Base-by-base conservation (phyloP, 53 echinoderm and acorn worm genomes). In the Echinarachnius parma region DNA sequence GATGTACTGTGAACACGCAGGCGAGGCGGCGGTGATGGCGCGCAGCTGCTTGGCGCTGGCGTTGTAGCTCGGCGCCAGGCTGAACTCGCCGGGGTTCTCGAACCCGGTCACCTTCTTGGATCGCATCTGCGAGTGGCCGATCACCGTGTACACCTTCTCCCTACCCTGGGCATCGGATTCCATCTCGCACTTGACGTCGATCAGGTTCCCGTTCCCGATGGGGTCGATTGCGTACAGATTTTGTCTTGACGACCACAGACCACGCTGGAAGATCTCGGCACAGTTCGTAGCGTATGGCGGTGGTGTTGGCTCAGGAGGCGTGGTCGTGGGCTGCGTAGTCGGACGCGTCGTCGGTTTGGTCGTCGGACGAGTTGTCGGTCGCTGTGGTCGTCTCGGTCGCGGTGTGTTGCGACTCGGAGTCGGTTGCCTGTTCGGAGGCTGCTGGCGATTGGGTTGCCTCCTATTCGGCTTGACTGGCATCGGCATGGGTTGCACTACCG, bases 51-150 rank as follows among this genome's bases (percentile, higher is more conserved):
- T 56, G 20, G 50, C 21, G 24, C 48, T 48, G 0, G 59, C 71
- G 11, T 56, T 36, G 62, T 81, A 81, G 5, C 33, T 50, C 0
- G 74, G 71, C 15, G 21, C 15, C 20, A 70, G 72, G 13, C 53
- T 68, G 48, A 72, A 81, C 4, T 53, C 59, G 4, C 81, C 81
- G 9, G 62, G 81, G 13, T 61, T 53, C 33, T 81, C 81, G 34
- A 42, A 59, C 0, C 62, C 66, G 9, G 62, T 35, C 24, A 81
- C 81, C 44, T 59, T 66, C 20, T 26, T 46, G 4, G 45, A 10
- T 4, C n/a, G 2, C 48, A 71, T 81, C 36, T 33, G 46, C 0
- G 45, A 25, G 35, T 81, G 81, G 14, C 34, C 46, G 22, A 81
- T 50, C 10, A 74, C 28, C 9, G 81, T 72, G 5, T 37, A 2